Conservation (phyloP, 2,888 invertebrate species). For the Anticlea derivata region DNA sequence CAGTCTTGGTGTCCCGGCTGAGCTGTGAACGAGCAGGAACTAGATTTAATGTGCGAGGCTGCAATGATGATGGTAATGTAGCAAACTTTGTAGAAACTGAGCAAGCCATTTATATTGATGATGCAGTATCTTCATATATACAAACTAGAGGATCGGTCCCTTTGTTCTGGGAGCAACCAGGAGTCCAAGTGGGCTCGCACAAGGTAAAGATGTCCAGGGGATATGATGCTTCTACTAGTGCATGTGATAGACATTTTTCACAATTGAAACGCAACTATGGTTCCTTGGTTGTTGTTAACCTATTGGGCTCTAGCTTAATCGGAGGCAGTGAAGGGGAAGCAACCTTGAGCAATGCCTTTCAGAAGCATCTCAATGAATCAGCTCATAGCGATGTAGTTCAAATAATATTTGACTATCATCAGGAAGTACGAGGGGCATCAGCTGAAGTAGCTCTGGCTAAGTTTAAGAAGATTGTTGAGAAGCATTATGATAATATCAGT, state of each 20-base stretch:
- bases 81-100: slow-evolving; percentile 99
- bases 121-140: slow-evolving; percentile 94
- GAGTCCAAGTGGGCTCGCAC: slow-evolving; percentile 99
- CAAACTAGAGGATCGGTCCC: slow-evolving; percentile 98
- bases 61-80: slow-evolving; percentile 99
- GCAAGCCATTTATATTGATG: slow-evolving; percentile 96
- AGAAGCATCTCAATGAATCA: slow-evolving; percentile 94
- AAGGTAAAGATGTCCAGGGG: slow-evolving; percentile 98
- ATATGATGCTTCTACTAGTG: slow-evolving; percentile 96
- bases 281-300: slow-evolving; percentile 94
- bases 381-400: slow-evolving; percentile 92
- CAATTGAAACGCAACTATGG: slow-evolving; percentile 96
- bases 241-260: slow-evolving; percentile 95
- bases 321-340: slow-evolving; percentile 99
- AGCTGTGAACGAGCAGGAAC: slow-evolving; percentile 99
- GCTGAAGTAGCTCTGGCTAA: slow-evolving; percentile 91
- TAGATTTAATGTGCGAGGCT: slow-evolving; percentile 98
- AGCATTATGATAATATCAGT: slow-evolving; percentile 88
- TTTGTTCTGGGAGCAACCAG: slow-evolving; percentile 99
- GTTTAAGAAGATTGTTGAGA: slow-evolving; percentile 91
- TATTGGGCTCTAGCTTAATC: slow-evolving; percentile 94
- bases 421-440: slow-evolving; percentile 92
- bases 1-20: slow-evolving; percentile 97
- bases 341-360: slow-evolving; percentile 96
- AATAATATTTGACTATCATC: slow-evolving; percentile 98